Evolutionary conservation across 2,113 vertebrate genomes (phyloP).

Genomic region (Engystomops pustulosus): DNA sequence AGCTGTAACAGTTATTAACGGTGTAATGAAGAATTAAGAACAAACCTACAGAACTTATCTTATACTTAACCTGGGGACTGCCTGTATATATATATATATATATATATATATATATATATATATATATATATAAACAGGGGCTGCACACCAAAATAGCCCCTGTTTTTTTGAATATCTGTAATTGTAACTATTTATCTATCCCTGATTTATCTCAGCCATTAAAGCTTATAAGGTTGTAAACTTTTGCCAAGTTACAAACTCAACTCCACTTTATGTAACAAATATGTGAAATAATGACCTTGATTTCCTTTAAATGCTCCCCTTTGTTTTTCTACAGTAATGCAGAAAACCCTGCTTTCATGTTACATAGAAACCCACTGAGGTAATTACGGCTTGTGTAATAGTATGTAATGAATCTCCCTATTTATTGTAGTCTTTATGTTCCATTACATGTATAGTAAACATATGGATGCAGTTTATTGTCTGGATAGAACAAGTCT

Average conservation of each 20-base stretch:
- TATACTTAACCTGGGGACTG: too few relatives aligned
- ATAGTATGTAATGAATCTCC: not conserved
- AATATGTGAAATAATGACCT: too few relatives aligned
- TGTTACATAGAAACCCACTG: not conserved
- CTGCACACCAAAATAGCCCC: too few relatives aligned
- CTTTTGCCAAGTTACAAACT: not conserved
- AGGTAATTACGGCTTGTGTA: not conserved
- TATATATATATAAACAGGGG: too few relatives aligned
- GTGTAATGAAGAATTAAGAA: too few relatives aligned
- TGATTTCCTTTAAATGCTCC: not conserved
- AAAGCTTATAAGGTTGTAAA: too few relatives aligned
- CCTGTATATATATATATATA: too few relatives aligned
- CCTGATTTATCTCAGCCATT: not conserved
- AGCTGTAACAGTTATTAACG: too few relatives aligned
- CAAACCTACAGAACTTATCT: too few relatives aligned
- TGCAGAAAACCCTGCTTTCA: not conserved
- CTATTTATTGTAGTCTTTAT: conserved; percentile 5
- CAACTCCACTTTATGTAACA: not conserved
- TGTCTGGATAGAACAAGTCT: not conserved
- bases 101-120: too few relatives aligned
- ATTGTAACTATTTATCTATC: not conserved
- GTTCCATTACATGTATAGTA: conserved; percentile 17
- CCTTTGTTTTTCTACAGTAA: not conserved
- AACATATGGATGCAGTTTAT: conserved; percentile 1
- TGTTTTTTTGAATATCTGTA: too few relatives aligned